Conservation (phyloP, 2,888 invertebrate species). For the Tetragonisca angustula region DNA sequence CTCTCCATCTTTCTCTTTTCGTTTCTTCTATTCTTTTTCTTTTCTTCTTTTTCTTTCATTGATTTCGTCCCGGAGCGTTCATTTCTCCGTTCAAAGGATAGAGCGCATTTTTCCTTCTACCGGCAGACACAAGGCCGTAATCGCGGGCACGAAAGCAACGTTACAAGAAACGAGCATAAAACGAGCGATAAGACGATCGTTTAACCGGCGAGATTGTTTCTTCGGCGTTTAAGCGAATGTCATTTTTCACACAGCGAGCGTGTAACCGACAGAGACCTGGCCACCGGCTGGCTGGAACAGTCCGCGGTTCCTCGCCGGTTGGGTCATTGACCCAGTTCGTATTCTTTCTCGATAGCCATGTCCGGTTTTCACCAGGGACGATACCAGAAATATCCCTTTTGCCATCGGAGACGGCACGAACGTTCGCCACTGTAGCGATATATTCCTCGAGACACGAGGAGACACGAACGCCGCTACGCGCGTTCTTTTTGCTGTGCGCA, state of each 20-base stretch:
- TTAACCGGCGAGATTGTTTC: conserved; percentile 11
- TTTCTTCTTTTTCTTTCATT: too few relatives aligned
- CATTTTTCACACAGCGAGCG: conserved; percentile 38
- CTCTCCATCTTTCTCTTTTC: not conserved
- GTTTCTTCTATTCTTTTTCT: not conserved
- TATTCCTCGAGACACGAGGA: not conserved
- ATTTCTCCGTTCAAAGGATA: not conserved
- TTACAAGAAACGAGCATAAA: conserved; percentile 1
- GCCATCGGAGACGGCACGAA: conserved; percentile 4
- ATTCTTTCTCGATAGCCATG: conserved; percentile 54
- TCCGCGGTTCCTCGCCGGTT: conserved; percentile 52
- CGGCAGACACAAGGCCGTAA: not conserved
- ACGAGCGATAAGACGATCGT: conserved; percentile 9
- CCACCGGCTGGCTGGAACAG: conserved; percentile 36
- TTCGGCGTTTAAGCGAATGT: conserved; percentile 32
- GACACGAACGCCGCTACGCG: not conserved
- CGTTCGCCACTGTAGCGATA: not conserved
- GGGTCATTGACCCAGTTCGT: conserved; percentile 60
- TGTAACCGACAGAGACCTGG: conserved; percentile 46
- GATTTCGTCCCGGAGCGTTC: not conserved
- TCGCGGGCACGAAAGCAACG: not conserved
- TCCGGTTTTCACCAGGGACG: conserved; percentile 55
- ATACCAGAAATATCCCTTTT: conserved; percentile 57
- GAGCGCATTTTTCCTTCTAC: not conserved
- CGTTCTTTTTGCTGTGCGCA: not conserved